Conservation (phyloP, 2,888 invertebrate species). For the Ormyrus pomaceus region DNA sequence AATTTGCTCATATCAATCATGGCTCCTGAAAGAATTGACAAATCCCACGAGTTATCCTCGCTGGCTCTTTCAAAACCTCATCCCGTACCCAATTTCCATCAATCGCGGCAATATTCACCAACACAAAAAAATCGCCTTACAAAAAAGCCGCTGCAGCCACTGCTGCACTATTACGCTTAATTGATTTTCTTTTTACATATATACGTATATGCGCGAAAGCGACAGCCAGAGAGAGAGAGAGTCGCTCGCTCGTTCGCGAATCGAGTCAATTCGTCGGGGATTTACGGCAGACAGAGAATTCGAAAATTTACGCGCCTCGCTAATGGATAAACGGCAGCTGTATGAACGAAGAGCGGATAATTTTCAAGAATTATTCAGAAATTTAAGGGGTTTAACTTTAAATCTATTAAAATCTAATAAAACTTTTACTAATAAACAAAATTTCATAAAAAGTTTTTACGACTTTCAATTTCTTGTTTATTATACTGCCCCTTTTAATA, state of each 20-base stretch:
- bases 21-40: conserved; percentile 23
- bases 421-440: too few relatives aligned
- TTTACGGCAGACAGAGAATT: conserved; percentile 31
- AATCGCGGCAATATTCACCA: conserved; percentile 44
- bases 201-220: not conserved
- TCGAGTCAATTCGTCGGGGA: conserved; percentile 49
- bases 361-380: too few relatives aligned
- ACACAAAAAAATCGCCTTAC: conserved; percentile 31
- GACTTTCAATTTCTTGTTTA: too few relatives aligned
- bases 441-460: too few relatives aligned
- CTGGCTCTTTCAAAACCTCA: conserved; percentile 31
- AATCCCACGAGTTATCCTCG: conserved; percentile 29
- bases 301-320: conserved; percentile 29
- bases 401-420: too few relatives aligned
- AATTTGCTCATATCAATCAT: conserved; percentile 37
- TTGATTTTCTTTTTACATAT: conserved; percentile 50
- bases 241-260: not conserved
- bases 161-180: conserved; percentile 42
- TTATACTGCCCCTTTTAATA: too few relatives aligned
- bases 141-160: not conserved
- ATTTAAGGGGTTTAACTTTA: too few relatives aligned
- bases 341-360: too few relatives aligned
- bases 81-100: conserved; percentile 50
- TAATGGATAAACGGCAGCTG: conserved; percentile 30
- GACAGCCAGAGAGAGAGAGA: too few relatives aligned